Evolutionary conservation across 1,140 invertebrate genomes (phyloP), one percentile per base, ranked within the genome.

Genomic region (Trichoplusia ni): DNA sequence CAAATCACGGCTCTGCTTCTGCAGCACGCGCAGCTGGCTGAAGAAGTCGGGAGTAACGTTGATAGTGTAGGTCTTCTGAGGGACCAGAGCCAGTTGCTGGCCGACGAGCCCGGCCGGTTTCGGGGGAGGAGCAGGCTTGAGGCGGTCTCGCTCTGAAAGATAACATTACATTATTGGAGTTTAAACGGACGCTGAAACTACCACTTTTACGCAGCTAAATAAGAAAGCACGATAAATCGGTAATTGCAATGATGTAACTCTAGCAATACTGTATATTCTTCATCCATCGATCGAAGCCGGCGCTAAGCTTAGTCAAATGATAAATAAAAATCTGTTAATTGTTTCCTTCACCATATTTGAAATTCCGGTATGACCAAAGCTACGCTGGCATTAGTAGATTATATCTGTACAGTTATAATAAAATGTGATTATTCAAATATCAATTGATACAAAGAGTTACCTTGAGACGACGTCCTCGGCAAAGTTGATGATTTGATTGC

Each of bases 401-500:
- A 54, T 51, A 71, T 54, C 69, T 46, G 21, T 61, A 47, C 44
- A 23, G 31, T 46, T 35, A 42, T 44, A 19, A 11, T 27, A 59
- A 51, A 46, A 35, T 61, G 66, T 33, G 21, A 59, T 38, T 54
- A 62, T 44, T 58, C 47, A 64, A 71, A 64, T 62, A 61, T 67
- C 64, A 68, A 73, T 65, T 62, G 60, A 73, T 75, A 71, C 66
- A 75, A 74, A 79, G 72, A 60, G 86, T 95, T 96, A 97, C 96
- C 96, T 96, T 97, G 96, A 67, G 96, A 97, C 73, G 96, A 97
- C 86, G 95, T 97, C 92, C 96, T 93, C 79, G 96, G 96, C 88
- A 98, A 94, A 79, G 96, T 97, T 74, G 96, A 97, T 82, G 96
- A 97, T 93, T 98, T 98, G 91, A 98, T 97, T 86, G 97, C 97